Conservation (phyloP, 1,140 invertebrate species). For the Anagrus nilaparvatae region DNA sequence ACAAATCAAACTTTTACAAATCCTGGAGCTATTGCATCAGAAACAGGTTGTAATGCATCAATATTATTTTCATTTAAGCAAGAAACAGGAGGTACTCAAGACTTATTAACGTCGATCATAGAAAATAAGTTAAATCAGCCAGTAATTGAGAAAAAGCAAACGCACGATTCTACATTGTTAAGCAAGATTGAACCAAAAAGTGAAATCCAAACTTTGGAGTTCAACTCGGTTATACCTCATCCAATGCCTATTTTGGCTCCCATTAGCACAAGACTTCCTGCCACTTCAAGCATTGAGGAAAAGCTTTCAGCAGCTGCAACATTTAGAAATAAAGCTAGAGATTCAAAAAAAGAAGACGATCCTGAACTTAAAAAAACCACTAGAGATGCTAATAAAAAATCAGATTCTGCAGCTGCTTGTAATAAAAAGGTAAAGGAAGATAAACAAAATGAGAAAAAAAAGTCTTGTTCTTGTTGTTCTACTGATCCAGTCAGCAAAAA, state of each 20-base stretch:
- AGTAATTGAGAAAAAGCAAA: constrained; percentile 10
- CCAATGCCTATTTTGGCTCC: constrained; percentile 29
- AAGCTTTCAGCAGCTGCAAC: constrained; percentile 36
- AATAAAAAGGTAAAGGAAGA: constrained; percentile 32
- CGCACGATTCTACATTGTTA: neutral
- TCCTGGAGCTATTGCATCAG: no score
- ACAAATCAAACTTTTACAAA: no score
- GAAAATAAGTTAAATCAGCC: no score
- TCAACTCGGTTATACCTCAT: constrained; percentile 22
- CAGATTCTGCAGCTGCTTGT: constrained; percentile 7
- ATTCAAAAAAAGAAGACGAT: constrained; percentile 28
- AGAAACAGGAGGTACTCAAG: no score
- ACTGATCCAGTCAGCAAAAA: constrained; percentile 11
- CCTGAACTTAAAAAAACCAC: constrained; percentile 19
- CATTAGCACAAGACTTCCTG: constrained; percentile 35
- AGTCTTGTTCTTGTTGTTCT: constrained; percentile 1
- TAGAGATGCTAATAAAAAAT: constrained; percentile 23
- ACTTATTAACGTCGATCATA: no score
- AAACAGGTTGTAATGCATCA: no score
- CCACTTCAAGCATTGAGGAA: constrained; percentile 39
- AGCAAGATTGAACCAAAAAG: constrained; percentile 9
- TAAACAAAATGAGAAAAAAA: constrained; percentile 12
- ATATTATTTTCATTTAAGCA: no score
- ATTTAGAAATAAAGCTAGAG: constrained; percentile 29
- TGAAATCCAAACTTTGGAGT: constrained; percentile 27